Percentiles rank a stretch among this genome's conserved stretches.
phyloP scores from a whole-genome alignment of 2,888 invertebrate genomes.

The Cordilura impudica region DNA sequence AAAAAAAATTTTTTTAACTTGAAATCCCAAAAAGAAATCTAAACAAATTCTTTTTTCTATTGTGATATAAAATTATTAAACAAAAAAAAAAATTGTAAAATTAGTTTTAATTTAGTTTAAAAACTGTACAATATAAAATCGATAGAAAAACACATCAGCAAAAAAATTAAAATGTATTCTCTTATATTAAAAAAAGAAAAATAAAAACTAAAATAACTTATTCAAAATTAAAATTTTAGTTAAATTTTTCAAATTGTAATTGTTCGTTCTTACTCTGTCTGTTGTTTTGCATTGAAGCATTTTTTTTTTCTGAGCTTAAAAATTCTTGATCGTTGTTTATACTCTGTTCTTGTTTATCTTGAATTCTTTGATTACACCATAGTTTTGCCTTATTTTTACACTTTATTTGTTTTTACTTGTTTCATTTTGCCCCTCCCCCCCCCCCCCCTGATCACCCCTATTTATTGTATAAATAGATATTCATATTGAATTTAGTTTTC shows the following conservation, averaged over 20 bases:
- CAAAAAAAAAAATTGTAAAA: constrained; percentile 23
- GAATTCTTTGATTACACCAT: constrained; percentile 24
- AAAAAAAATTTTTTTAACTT: constrained; percentile 2
- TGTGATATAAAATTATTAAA: constrained; percentile 74
- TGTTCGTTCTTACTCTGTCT: neutral
- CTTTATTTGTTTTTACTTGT: constrained; percentile 21
- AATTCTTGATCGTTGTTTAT: neutral
- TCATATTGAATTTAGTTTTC: constrained; percentile 53
- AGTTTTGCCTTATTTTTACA: constrained; percentile 62
- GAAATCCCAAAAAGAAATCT: constrained; percentile 48
- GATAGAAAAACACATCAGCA: constrained; percentile 4
- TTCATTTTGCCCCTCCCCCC: no score
- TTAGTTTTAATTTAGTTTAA: constrained; percentile 56
- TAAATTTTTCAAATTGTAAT: neutral
- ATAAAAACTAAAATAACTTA: no score
- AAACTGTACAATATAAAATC: constrained; percentile 41
- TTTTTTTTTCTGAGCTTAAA: neutral
- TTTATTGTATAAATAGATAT: constrained; percentile 26
- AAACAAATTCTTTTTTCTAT: constrained; percentile 74
- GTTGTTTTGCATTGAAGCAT: no score
- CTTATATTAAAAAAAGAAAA: no score
- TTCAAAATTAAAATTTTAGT: neutral
- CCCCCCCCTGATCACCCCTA: no score
- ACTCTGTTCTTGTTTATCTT: neutral
- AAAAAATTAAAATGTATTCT: constrained; percentile 3